Base-by-base conservation (phyloP, 2,797 vertebrate genomes). In the Gastrophryne carolinensis region DNA sequence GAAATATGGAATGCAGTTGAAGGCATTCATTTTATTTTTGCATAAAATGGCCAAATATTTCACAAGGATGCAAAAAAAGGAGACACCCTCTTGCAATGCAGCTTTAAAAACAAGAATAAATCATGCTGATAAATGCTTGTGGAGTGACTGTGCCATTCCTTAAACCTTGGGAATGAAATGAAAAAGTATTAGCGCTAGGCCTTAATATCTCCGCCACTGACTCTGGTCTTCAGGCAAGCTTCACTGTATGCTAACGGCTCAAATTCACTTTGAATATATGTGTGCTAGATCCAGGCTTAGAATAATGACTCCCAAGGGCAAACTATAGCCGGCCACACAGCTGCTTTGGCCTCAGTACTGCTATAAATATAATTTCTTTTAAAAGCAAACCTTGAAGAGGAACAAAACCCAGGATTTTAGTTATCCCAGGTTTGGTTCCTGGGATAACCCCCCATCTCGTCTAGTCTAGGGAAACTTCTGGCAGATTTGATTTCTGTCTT, bases 1-100 rank as follows among this genome's bases (percentile, higher is more conserved):
- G 26, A 68, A 39, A 39, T 12, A 39, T 39, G 50, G 10, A 68
- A 15, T 56, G 26, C 9, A 54, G 21, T 39, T 39, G 24, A 68
- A 68, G 23, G 34, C 12, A 39, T 47, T 69, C n/a, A 27, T 56
- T 29, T 56, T 13, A 13, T 17, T 66, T 17, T 66, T 52, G 23
- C 7, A 37, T 17, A 11, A 53, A 35, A 19, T 37, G 10, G 35
- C 62, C 6, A 68, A 68, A 56, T 68, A 68, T 68, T 56, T 35
- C 15, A 52, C 49, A 68, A 17, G 27, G 32, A 37, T 27, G 32
- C 23, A 41, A 3, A 68, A n/a, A 68, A 67, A 19, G 24, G 52
- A 56, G 5, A 69, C 52, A 15, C 50, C 23, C 23, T 10, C 15
- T n/a, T 29, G 62, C 27, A 41, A 29, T 37, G 37, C 5, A 37